phyloP scores from a whole-genome alignment of 1,140 invertebrate species.

The Harpegnathos saltator region DNA sequence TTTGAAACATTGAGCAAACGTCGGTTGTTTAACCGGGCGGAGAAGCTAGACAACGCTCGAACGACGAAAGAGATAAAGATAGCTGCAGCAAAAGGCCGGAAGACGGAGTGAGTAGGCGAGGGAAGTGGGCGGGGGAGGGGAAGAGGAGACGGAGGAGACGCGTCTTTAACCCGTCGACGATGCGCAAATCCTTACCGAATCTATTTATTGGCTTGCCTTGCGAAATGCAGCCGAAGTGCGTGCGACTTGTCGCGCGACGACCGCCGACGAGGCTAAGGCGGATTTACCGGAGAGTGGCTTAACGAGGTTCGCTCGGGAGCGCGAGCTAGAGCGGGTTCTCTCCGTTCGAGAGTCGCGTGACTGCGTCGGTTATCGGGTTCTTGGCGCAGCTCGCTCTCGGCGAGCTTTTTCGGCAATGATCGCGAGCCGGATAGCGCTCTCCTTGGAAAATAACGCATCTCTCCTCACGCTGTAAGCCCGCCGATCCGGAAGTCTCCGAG shows the following conservation, averaged over 20 bases:
- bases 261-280: conserved; percentile 54
- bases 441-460: conserved; percentile 21
- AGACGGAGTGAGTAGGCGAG: background rate
- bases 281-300: conserved; percentile 55
- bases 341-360: conserved; percentile 46
- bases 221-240: conserved; percentile 28
- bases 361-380: conserved; percentile 51
- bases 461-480: background rate
- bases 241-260: conserved; percentile 34
- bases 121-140: conserved; percentile 26
- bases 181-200: conserved; percentile 56
- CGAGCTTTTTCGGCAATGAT: conserved; percentile 49
- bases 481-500: background rate
- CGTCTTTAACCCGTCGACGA: conserved; percentile 37
- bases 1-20: conserved; percentile 80
- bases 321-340: conserved; percentile 43
- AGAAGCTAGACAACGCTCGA: conserved; percentile 69
- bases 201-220: conserved; percentile 56
- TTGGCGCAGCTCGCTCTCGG: conserved; percentile 15
- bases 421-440: background rate
- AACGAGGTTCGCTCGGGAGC: conserved; percentile 47
- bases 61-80: conserved; percentile 60
- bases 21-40: conserved; percentile 77
- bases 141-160: conserved; percentile 7
- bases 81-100: background rate